Evolutionary conservation across 1,140 invertebrate species (phyloP).

Genomic region (Zeugodacus cucurbitae): DNA sequence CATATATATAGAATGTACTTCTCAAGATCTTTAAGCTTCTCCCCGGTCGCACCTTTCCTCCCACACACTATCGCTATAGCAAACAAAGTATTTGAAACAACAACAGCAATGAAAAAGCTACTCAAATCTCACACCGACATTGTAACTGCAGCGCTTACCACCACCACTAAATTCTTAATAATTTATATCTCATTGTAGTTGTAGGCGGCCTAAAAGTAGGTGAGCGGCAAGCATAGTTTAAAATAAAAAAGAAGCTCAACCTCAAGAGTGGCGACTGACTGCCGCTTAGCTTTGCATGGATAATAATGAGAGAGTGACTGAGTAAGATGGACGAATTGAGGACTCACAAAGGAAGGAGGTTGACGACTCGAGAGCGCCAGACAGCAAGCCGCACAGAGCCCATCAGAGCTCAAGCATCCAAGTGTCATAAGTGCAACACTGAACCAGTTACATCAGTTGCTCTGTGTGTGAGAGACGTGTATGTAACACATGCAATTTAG

Average conservation of each 20-base stretch:
- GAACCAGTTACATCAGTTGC: neutral
- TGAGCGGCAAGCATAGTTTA: neutral
- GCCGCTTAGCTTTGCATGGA: neutral
- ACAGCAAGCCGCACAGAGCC: neutral
- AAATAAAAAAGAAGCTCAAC: neutral
- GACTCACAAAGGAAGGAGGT: neutral
- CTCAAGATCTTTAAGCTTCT: neutral
- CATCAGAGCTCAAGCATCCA: neutral
- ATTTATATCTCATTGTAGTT: neutral
- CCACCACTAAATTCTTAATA: neutral
- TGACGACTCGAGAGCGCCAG: neutral
- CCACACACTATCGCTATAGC: neutral
- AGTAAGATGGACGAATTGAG: neutral
- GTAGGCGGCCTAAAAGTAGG: neutral
- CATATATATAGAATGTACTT: no score
- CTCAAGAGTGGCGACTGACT: neutral
- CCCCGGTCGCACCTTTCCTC: neutral
- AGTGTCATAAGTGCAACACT: neutral
- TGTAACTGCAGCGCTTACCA: neutral
- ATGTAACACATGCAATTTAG: no score
- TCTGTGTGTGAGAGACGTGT: neutral
- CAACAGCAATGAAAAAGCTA: neutral
- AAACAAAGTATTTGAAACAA: neutral
- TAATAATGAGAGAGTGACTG: neutral
- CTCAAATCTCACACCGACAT: neutral